Conservation (phyloP, 35 echinoderm and acorn worm genomes). For the Stichopus chloronotus region DNA sequence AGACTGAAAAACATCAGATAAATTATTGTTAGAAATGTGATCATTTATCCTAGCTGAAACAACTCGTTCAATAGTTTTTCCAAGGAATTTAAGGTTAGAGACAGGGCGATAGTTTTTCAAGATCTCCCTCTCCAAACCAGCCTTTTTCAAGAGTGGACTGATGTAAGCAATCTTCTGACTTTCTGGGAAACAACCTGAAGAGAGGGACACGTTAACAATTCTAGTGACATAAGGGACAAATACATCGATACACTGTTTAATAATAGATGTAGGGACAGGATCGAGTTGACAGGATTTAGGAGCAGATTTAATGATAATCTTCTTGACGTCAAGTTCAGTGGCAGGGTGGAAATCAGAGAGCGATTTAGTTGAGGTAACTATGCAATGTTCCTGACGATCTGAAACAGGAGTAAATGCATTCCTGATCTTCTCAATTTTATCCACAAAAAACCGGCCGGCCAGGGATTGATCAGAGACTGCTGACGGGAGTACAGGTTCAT, state of each 20-base stretch:
- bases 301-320: background rate
- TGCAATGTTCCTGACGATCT: background rate
- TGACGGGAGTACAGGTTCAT: conserved; percentile 21
- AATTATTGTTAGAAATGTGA: too few relatives aligned
- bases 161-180: conserved; percentile 7
- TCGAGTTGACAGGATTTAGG: conserved; percentile 11
- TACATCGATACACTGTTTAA: conserved; percentile 48
- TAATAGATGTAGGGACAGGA: conserved; percentile 33
- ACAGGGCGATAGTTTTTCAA: background rate
- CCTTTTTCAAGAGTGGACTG: conserved; percentile 12
- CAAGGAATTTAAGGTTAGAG: background rate
- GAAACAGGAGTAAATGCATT: background rate
- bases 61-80: conserved; percentile 10
- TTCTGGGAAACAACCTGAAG: conserved; percentile 25
- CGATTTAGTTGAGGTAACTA: background rate
- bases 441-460: conserved; percentile 38
- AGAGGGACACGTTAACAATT: conserved; percentile 32
- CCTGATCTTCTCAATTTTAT: background rate
- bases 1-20: too few relatives aligned
- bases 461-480: conserved; percentile 12
- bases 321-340: background rate
- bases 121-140: background rate
- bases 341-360: background rate
- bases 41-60: too few relatives aligned
- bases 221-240: conserved; percentile 21